Conservation (phyloP, 1,140 invertebrate species). For the Ectropis grisescens region DNA sequence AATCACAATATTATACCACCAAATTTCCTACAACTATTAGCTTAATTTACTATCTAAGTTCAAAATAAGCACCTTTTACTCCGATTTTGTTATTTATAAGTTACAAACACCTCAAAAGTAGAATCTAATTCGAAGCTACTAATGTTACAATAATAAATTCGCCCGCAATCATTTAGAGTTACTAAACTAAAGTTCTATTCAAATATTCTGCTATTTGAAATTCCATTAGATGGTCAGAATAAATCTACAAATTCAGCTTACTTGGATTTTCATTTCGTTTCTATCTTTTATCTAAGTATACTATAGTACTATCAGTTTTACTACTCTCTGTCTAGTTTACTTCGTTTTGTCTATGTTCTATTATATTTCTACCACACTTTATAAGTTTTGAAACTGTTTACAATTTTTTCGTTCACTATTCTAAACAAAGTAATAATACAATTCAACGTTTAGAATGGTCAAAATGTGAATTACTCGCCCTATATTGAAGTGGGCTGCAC, state of each 20-base stretch:
- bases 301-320: conserved; percentile 3
- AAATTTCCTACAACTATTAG: conserved; percentile 29
- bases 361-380: conserved; percentile 50
- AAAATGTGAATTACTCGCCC: conserved; percentile 68
- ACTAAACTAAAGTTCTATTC: conserved; percentile 33
- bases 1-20: conserved; percentile 46
- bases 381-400: too few relatives aligned
- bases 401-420: conserved; percentile 40
- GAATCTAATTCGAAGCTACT: conserved; percentile 36
- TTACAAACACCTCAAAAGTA: conserved; percentile 13
- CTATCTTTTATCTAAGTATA: conserved; percentile 3
- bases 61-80: conserved; percentile 15
- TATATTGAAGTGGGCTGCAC: conserved; percentile 42
- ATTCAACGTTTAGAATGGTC: conserved; percentile 50
- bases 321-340: conserved; percentile 41
- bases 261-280: conserved; percentile 8
- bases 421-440: conserved; percentile 50
- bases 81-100: conserved; percentile 11
- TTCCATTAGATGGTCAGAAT: conserved; percentile 35
- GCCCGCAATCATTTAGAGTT: conserved; percentile 35
- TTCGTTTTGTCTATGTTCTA: conserved; percentile 35
- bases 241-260: conserved; percentile 41
- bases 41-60: conserved; percentile 42
- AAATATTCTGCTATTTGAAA: conserved; percentile 36
- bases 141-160: conserved; percentile 38